A percentile compares a stretch with the other conserved stretches of the same genome.
phyloP scores from a whole-genome alignment of 2,113 vertebrate species.

The Maccullochella peelii region DNA sequence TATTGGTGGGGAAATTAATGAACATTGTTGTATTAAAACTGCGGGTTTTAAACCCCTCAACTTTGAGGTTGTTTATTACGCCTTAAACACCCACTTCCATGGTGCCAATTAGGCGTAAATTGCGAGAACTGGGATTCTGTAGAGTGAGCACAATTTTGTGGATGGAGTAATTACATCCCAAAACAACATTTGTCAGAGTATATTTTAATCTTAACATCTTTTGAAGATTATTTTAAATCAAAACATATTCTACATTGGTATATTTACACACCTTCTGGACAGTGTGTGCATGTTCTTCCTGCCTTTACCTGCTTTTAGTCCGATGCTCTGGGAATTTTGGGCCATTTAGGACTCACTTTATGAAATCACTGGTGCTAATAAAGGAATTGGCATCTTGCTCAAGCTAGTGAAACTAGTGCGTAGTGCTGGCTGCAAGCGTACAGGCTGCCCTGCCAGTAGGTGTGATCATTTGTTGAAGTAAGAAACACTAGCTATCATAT shows the following conservation, averaged over 20 bases:
- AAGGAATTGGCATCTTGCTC: background rate
- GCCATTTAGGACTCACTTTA: background rate
- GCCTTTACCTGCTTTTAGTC: background rate
- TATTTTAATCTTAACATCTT: background rate
- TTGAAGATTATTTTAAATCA: background rate
- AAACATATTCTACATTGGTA: background rate
- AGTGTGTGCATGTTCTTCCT: background rate
- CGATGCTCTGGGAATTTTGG: background rate
- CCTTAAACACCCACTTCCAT: background rate
- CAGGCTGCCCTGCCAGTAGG: conserved; percentile 8
- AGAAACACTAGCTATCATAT: conserved; percentile 17
- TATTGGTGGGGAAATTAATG: conserved; percentile 1
- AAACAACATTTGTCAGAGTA: background rate
- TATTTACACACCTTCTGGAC: background rate
- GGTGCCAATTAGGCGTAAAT: background rate
- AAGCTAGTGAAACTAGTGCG: conserved; percentile 9
- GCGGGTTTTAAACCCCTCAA: background rate
- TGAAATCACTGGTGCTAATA: background rate
- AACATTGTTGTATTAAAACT: conserved; percentile 1
- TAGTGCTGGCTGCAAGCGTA: background rate
- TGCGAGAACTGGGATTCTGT: background rate
- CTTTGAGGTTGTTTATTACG: conserved; percentile 10
- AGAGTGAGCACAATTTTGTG: background rate
- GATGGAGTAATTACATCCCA: background rate
- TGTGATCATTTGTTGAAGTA: conserved; percentile 7